Evolutionary conservation across 1,140 invertebrate genomes (phyloP), one percentile per base, ranked within the genome.

Genomic region (Bilobella aurantiaca): DNA sequence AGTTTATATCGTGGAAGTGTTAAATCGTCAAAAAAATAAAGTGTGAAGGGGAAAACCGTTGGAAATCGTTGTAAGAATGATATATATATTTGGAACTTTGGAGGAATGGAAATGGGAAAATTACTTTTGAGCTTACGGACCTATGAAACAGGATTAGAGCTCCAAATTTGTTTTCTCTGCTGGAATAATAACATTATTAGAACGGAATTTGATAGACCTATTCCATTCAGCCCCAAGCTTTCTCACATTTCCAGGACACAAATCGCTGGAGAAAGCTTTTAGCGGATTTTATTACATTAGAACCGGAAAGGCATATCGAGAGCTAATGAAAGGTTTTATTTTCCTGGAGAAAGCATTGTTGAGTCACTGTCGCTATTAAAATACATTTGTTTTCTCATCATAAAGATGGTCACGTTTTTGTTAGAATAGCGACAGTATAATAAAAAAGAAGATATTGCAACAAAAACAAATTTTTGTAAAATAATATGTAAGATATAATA

Each of bases 291-390:
- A 53, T 53, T 12, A 53, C 21, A 23, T 23, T 23, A 53, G 25
- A 23, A 53, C 49, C 49, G 12, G 49, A 53, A 53, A 53, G 3
- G 12, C 8, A 23, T 5, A 53, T 12, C 8, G 25, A 5, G 49
- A 53, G 49, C 8, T 5, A 53, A 23, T 53, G 49, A 53, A 53
- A 12, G 49, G 49, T 23, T 53, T 53, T n/a, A 8, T 12, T 42
- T 42, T 8, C n/a, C 8, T 42, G 37, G 8, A 42, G 37, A 42
- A 42, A n/a, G n/a, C 8, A 42, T 42, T 42, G 37, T 42, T 53
- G 8, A 18, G 12, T 53, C 49, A 42, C 77, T 37, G 14, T 70
- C 72, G 53, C 76, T 74, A 2, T 21, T 25, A 57, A 27, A 14
- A 58, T 29, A 61, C 28, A 63, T 42, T 42, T n/a, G 8, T n/a